phyloP scores from a whole-genome alignment of 1,140 invertebrate species.

The Nymphalis io region DNA sequence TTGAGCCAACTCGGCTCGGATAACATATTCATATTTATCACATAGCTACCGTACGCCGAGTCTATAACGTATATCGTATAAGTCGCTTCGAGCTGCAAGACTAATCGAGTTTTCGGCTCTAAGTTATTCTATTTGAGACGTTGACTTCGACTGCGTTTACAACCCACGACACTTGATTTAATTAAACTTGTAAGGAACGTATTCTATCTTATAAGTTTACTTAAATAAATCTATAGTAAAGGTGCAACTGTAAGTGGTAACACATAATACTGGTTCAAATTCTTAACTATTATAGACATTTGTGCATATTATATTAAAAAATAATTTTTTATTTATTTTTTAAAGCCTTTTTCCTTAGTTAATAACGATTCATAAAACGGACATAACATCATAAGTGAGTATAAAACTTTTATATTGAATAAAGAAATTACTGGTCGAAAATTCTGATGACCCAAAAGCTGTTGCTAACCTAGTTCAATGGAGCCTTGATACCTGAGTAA shows the following conservation, averaged over 20 bases:
- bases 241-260: not conserved
- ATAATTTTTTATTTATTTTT: too few species aligned
- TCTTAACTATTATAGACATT: too few species aligned
- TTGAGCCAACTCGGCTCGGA: too few species aligned
- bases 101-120: conserved; percentile 66
- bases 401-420: too few species aligned
- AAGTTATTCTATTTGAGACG: conserved; percentile 64
- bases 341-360: too few species aligned
- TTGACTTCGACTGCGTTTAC: conserved; percentile 50
- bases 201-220: not conserved
- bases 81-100: conserved; percentile 30
- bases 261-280: not conserved
- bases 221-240: not conserved
- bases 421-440: too few species aligned
- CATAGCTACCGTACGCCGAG: conserved; percentile 18
- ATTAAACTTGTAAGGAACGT: not conserved
- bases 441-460: too few species aligned
- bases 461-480: too few species aligned
- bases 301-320: too few species aligned
- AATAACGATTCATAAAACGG: too few species aligned
- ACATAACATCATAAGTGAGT: too few species aligned
- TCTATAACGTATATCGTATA: not conserved
- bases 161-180: conserved; percentile 30
- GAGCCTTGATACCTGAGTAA: too few species aligned
- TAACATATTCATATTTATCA: conserved; percentile 26